Base-by-base conservation (phyloP, 2,113 vertebrate species). In the Alligator sinensis region DNA sequence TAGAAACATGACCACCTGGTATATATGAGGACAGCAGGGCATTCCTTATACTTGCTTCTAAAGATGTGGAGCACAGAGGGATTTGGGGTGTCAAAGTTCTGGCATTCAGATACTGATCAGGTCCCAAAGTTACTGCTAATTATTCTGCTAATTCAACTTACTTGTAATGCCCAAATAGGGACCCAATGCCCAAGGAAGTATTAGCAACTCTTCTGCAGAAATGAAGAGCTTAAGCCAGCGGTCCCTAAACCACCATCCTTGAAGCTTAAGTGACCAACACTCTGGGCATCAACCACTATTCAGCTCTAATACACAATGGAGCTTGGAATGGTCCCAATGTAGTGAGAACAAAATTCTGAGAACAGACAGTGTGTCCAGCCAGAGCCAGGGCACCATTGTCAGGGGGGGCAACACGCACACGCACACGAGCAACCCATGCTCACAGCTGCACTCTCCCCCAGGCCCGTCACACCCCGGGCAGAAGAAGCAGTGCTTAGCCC, bases 251-350 rank as follows among this genome's bases (percentile, higher is more conserved):
- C 63, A 57, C 38, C 25, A 6, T 76, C 72, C 82, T 54, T 63
- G 0, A 0, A 59, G 58, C 61, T 22, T 58, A 34, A 22, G 61
- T 38, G 5, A 19, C 47, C 25, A 28, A 9, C 9, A 82, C 62
- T 76, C 11, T 72, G 54, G 62, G 5, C 59, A 75, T 61, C 25
- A 84, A 0, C 30, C 81, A 30, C 12, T 76, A 63, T 10, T 54
- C 2, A 9, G 1, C 66, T 70, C 28, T 18, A 30, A 77, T 14
- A 62, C 34, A 54, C 13, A 0, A 0, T 0, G 0, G 74, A 11
- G 5, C 22, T 25, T 70, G 77, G 59, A 77, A n/a, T 77, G 80
- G 80, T 77, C 87, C 77, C 15, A 25, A 13, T 0, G 0, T 57
- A 28, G 18, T 30, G 68, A 74, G 77, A 85, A 60, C 17, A 62